Evolutionary conservation across 1,140 invertebrate genomes (phyloP).

Genomic region (Lepidostoma basale): DNA sequence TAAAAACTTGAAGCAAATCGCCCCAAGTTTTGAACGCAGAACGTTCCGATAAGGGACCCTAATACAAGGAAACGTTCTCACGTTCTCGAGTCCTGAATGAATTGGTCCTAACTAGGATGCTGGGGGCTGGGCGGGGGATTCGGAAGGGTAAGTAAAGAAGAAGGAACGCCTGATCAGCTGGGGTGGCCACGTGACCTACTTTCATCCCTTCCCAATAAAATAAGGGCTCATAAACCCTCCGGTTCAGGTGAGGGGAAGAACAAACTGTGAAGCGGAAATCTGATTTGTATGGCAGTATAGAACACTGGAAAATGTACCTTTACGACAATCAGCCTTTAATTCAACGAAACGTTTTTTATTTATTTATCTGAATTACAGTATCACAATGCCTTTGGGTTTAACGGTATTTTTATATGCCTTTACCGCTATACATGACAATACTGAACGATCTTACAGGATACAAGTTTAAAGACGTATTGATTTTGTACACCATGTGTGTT

Average conservation of each 20-base stretch:
- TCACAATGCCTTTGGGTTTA: not conserved
- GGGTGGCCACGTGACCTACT: not conserved
- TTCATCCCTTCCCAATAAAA: not conserved
- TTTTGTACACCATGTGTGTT: no score
- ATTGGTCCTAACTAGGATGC: not conserved
- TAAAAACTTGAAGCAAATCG: not conserved
- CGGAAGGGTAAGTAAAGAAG: not conserved
- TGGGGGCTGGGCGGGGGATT: no score
- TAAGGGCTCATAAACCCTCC: conserved; percentile 15
- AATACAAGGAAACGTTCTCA: not conserved
- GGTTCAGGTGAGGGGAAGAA: not conserved
- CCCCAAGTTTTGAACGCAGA: not conserved
- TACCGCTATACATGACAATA: no score
- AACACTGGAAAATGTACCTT: not conserved
- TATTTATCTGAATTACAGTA: not conserved
- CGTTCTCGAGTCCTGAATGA: not conserved
- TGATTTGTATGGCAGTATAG: not conserved
- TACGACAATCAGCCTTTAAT: no score
- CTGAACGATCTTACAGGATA: no score
- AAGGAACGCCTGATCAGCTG: conserved; percentile 6
- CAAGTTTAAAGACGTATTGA: no score
- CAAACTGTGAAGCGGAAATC: not conserved
- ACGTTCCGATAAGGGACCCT: not conserved
- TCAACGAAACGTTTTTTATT: not conserved
- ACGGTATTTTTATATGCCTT: no score